Base-by-base conservation (phyloP, 2,797 vertebrate genomes). In the Pampus argenteus region DNA sequence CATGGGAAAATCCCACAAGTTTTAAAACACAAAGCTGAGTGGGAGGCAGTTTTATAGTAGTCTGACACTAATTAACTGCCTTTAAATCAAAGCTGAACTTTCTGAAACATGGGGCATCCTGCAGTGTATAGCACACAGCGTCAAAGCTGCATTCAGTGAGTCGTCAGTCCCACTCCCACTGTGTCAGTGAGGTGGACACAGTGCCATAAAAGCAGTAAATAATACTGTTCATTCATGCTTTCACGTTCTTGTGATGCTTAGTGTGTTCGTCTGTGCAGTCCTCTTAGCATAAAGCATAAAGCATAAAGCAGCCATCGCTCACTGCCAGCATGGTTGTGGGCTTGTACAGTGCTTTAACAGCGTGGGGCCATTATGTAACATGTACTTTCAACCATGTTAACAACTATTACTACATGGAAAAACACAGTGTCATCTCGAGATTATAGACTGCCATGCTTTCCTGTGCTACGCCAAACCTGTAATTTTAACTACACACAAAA, bases 371-470 rank as follows among this genome's bases (percentile, higher is more conserved):
- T 92, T 90, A 90, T 66, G 61, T 71, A 90, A 75, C 77, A 25
- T 81, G 72, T 89, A 93, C 88, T 93, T 90, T 88, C 76, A 85
- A 86, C 72, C 85, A 71, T 91, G 89, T 92, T 93, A 92, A 93
- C 89, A 92, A 79, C 79, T 87, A 91, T 92, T 91, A 93, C 90
- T 87, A 93, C 89, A 94, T 75, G 90, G 91, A 92, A 94, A 91
- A 92, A 93, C 90, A 92, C 88, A 82, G 84, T 86, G 88, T 92
- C 92, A 91, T 91, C 79, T 85, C 60, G 59, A 91, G 89, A 93
- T 94, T 93, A 94, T 84, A 94, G 91, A 86, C 86, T 89, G 65
- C 76, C 74, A 61, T 59, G 88, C 85, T 93, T 89, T 88, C 81
- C 89, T 87, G 87, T 72, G 74, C 49, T 60, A 60, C 31, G 8